A percentile compares a stretch with the other conserved stretches of the same genome.
Evolutionary conservation across 2,888 invertebrate species (phyloP).

Genomic region (Lacanobia oleracea): DNA sequence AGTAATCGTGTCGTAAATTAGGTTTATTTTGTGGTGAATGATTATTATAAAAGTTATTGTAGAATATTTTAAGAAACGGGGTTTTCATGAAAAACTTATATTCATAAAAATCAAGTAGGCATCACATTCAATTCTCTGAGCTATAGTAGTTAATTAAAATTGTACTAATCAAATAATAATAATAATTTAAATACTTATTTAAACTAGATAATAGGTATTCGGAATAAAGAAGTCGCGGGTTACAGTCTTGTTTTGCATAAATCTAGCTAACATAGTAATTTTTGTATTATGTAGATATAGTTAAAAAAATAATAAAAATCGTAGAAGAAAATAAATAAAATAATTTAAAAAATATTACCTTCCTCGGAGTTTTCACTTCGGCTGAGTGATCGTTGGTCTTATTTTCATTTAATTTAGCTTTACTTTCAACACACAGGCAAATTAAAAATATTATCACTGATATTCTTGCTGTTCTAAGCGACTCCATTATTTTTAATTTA

Average conservation of each 20-base stretch:
- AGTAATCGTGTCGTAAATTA: constrained; percentile 50
- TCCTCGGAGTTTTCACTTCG: constrained; percentile 71
- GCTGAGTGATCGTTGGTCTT: constrained; percentile 69
- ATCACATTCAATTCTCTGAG: too few relatives aligned
- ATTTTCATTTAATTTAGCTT: constrained; percentile 72
- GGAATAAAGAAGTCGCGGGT: too few relatives aligned
- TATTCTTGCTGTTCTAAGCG: constrained; percentile 60
- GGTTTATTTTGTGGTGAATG: constrained; percentile 40
- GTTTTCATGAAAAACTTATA: neutral
- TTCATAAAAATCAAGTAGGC: neutral
- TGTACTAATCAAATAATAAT: too few relatives aligned
- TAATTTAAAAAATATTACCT: constrained; percentile 67
- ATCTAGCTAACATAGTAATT: too few relatives aligned
- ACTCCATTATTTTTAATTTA: constrained; percentile 65
- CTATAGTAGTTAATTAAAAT: too few relatives aligned
- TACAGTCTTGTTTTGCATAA: too few relatives aligned
- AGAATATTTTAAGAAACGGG: constrained; percentile 4
- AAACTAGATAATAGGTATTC: too few relatives aligned
- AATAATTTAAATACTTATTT: too few relatives aligned
- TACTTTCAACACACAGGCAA: constrained; percentile 70
- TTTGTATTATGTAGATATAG: too few relatives aligned
- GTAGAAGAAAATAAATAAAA: neutral
- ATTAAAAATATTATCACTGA: constrained; percentile 72
- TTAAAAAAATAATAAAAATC: too few relatives aligned
- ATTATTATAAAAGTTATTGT: constrained; percentile 25